Evolutionary conservation across 2,797 vertebrate species (phyloP).

Genomic region (Pseudomugil tenellus): DNA sequence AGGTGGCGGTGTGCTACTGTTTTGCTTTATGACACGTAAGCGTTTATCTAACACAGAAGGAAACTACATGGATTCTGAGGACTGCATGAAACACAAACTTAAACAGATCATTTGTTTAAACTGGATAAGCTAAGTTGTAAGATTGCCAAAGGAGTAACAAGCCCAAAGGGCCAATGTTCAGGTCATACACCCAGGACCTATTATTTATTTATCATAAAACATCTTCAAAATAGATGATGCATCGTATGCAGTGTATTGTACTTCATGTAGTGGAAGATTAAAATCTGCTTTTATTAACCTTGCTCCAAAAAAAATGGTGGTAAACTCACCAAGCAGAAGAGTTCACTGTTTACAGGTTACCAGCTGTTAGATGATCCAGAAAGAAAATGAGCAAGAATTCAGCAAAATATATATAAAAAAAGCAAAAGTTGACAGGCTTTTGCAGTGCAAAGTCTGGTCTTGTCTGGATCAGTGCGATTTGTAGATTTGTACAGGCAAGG

Average conservation of each 20-base stretch:
- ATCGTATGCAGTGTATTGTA: background rate
- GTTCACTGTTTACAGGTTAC: slow-evolving; percentile 29
- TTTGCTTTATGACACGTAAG: background rate
- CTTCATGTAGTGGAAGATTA: background rate
- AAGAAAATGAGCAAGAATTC: slow-evolving; percentile 12
- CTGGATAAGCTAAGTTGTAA: background rate
- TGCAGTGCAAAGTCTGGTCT: slow-evolving; percentile 8
- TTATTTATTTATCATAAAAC: background rate
- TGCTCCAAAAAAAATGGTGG: background rate
- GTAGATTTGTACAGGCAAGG: slow-evolving; percentile 55
- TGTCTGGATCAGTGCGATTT: slow-evolving; percentile 62
- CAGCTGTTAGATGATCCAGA: slow-evolving; percentile 36
- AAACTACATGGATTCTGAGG: background rate
- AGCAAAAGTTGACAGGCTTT: slow-evolving; percentile 19
- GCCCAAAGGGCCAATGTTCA: background rate
- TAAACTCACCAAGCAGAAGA: slow-evolving; percentile 64
- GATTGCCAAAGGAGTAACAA: background rate
- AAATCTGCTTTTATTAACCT: background rate
- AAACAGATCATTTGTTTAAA: background rate
- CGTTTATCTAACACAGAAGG: background rate
- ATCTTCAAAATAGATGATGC: background rate
- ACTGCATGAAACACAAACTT: background rate
- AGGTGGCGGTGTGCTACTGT: background rate
- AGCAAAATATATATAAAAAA: slow-evolving; percentile 5
- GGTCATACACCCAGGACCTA: too few relatives aligned